Base-by-base conservation (phyloP, 2,888 invertebrate species). In the Oxyteleia sp. region DNA sequence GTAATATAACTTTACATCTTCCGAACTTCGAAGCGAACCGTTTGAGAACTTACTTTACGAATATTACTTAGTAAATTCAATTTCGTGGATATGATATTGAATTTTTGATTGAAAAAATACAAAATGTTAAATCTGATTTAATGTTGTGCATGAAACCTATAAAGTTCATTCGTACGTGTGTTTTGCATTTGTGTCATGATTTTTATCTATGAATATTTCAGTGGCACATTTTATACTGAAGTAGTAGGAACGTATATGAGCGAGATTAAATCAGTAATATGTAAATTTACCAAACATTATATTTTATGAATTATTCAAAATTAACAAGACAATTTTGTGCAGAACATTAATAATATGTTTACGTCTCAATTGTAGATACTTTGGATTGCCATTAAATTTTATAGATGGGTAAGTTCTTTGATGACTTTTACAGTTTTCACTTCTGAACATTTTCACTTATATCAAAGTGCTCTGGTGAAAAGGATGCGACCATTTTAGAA, bases 41-140 rank as follows among this genome's bases (percentile, higher is more conserved):
- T 47, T 64, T 47, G 45, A 74, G 45, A 74, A 55, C 29, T 74
- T 35, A 74, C 47, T 74, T 47, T n/a, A 55, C 38, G 51, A 74
- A 47, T 55, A 64, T 59, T 74, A 64, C 74, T 74, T 43, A 63
- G 59, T 16, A 45, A 55, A 69, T 55, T 69, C 55, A 69, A 45
- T 55, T 20, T 26, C 43, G 11, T 8, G 43, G 18, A 41, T 53
- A 45, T 13, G 18, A 55, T 55, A 45, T 69, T 55, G 29, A 55
- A 32, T 51, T 45, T 69, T 69, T 43, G 18, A 45, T 69, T 32
- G 55, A 20, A n/a, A 55, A 43, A 29, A 55, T 29, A 10, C 2
- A 41, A 29, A 38, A 15, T 5, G 4, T 10, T 32, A 4, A 45
- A 55, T 59, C 59, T 38, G 49, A 71, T 61, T 61, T 15, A 20